Evolutionary conservation across 1,140 invertebrate species (phyloP), one percentile per base, ranked within the genome.

Genomic region (Zelostemma sp.): DNA sequence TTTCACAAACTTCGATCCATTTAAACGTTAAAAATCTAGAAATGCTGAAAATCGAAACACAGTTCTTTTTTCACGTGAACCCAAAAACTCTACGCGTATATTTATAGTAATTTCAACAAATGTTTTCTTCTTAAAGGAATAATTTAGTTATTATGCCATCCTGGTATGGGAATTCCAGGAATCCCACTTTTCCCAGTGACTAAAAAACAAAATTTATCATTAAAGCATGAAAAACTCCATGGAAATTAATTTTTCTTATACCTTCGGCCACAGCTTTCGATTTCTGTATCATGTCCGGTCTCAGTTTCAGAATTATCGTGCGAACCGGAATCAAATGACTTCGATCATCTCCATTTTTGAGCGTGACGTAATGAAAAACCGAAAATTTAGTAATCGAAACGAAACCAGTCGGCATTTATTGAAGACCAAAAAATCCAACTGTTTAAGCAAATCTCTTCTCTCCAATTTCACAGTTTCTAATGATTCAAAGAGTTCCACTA

Each of bases 301-400:
- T 96, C 17, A 99, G 86, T 73, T 95, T 94, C 6, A 99, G 85
- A 83, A 99, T 95, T 25, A 95, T 98, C 76, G 94, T 94, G 8
- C 98, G 85, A 16, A 99, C 96, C 49, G 96, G 96, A 50, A 99
- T 92, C 33, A 99, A 86, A 47, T 94, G 90, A 68, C 88, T 88
- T 54, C 92, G 88, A 83, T 98, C 97, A 83, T 97, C 95, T 11
- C 92, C 91, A 73, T 91, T 91, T 69, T 91, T 90, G 21, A 97
- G 82, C 12, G 93, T 95, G 48, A 97, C 83, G 88, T 98, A 98
- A 95, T 97, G 76, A 47, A 88, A 88, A 73, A 67, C 55, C 2
- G 47, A 61, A 61, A 4, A 28, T 28, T 28, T 28, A 28, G 3
- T 28, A 28, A n/a, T n/a, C n/a, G n/a, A n/a, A n/a, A n/a, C n/a